Base-by-base conservation (phyloP, 2,888 invertebrate genomes). In the Xestia sexstrigata region DNA sequence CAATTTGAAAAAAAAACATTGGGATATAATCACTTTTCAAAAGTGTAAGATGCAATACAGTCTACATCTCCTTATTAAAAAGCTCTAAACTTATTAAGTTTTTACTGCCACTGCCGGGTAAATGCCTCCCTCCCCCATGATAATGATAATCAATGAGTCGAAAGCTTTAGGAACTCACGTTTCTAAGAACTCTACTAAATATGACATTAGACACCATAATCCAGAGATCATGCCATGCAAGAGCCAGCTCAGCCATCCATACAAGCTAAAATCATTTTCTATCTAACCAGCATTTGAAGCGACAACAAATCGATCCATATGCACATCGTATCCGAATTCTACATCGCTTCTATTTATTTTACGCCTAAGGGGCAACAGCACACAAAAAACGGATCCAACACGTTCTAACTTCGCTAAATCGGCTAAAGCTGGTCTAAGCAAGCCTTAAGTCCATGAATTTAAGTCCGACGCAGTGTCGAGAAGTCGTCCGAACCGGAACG, bases 211-310 rank as follows among this genome's bases (percentile, higher is more conserved):
- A 63, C 30, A 60, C 11, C n/a, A n/a, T 63, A 52, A 52, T 45
- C 11, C 35, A 39, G 23, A 55, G 35, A 49, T 39, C 2, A 47
- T 39, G 11, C 42, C 30, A 67, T 42, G 69, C 78, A 49, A 77
- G 15, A 69, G 30, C 30, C 49, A 78, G 78, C 77, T 49, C 35
- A 77, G 58, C 42, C 11, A 35, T 39, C 42, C 11, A 35, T 39
- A 42, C 8, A 60, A 68, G 30, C 47, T 26, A 47, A 52, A 26
- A 5, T 20, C 2, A 47, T 39, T 13, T 45, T 63, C 17, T 39
- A 39, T 5, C 13, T 26, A 17, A 35, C 55, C 45, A 75, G 30
- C 20, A 42, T 42, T 42, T 42, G 42, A 42, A 42, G 42, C 42
- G 8, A 42, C 42, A 42, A 42, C 42, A 42, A 42, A 42, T 39